Evolutionary conservation across 2,113 vertebrate genomes (phyloP).

Genomic region (Ascaphus truei): DNA sequence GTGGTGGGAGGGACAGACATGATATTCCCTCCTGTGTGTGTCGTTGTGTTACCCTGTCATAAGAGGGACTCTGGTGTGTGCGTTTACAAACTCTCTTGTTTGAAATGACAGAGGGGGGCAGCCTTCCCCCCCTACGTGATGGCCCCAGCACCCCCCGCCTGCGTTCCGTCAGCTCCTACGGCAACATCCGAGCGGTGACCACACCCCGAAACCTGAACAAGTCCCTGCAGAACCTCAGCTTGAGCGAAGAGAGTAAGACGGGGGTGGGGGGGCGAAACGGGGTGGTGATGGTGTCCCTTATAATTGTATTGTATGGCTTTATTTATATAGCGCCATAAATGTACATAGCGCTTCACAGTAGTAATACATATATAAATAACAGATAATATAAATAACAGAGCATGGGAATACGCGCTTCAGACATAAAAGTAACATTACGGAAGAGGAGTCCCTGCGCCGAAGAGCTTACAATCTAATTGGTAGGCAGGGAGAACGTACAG

Average conservation of each 20-base stretch:
- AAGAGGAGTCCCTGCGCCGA: too few relatives aligned
- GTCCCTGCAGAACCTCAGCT: slow-evolving; percentile 94
- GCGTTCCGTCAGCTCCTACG: slow-evolving; percentile 94
- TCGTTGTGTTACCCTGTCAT: too few relatives aligned
- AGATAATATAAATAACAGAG: too few relatives aligned
- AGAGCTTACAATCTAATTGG: too few relatives aligned
- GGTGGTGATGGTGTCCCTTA: background rate
- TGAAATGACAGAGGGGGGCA: slow-evolving; percentile 73
- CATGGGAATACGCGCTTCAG: too few relatives aligned
- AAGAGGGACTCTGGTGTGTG: too few relatives aligned
- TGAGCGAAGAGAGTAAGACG: slow-evolving; percentile 85
- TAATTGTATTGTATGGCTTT: background rate
- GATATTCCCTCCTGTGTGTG: background rate
- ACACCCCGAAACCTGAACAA: slow-evolving; percentile 90
- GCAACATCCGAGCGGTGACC: slow-evolving; percentile 91
- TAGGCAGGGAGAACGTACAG: too few relatives aligned
- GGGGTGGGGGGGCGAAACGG: background rate
- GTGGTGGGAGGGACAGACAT: too few relatives aligned
- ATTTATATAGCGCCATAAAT: background rate
- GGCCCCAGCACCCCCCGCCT: slow-evolving; percentile 84
- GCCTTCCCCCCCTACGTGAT: slow-evolving; percentile 84
- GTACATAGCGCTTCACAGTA: too few relatives aligned
- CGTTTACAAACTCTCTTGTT: too few relatives aligned
- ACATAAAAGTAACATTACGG: too few relatives aligned
- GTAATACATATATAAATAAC: too few relatives aligned